Base-by-base conservation (phyloP, 2,888 invertebrate species). In the Biston stratarius region DNA sequence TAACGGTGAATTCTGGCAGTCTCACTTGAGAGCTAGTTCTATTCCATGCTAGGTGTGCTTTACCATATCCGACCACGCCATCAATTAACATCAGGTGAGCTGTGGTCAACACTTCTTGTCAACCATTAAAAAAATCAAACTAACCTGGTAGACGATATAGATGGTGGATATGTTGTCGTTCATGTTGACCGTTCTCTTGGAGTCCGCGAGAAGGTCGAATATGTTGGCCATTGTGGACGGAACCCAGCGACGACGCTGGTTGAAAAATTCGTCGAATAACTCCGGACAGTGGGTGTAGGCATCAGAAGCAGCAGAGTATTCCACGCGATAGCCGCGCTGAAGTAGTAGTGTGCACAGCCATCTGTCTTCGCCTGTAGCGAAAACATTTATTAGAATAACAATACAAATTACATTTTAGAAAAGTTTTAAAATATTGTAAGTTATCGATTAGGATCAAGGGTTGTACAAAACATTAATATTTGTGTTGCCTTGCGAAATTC, bases 221-320 rank as follows among this genome's bases (percentile, higher is more conserved):
- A 99, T 98, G 85, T 99, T 99, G 42, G 98, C 99, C 87, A 98
- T 97, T 0, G 99, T 99, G 0, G 99, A 99, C 0, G 99, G 99
- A 69, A 98, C 98, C 99, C 99, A 99, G 47, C 99, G 95, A 12
- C 99, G 95, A 12, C 99, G 95, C 87, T 99, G 99, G 88, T 98
- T 98, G 90, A 96, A 99, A 91, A 99, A 99, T 87, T 99, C 99
- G 74, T 96, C 96, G 87, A 99, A 99, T 11, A 89, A 95, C 91
- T 99, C 99, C 0, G 99, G 99, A 38, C 98, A 97, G 85, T 98
- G 98, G 0, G 99, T 99, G 89, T 97, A 97, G 0, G 99, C 97
- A 83, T 99, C 99, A 0, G 98, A 97, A 0, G 99, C 99, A 0
- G 99, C 99, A 0, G 98, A 98, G 88, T 99, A 99, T 83, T 99